Conservation (phyloP, 1,140 invertebrate genomes). For the Hypothenemus hampei region DNA sequence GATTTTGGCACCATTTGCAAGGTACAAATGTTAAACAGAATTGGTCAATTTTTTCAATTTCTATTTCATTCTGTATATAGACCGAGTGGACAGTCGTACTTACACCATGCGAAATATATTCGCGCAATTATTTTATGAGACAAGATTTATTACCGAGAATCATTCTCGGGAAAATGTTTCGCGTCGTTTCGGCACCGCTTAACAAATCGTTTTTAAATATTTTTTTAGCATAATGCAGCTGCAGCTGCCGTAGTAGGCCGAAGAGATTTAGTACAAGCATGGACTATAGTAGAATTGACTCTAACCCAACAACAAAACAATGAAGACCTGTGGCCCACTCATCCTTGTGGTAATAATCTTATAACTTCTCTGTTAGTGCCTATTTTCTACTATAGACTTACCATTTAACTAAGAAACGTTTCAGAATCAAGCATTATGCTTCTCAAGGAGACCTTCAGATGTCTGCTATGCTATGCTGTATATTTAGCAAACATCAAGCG, state of each 20-base stretch:
- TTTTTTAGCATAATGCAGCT: constrained; percentile 62
- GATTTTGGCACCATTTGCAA: constrained; percentile 67
- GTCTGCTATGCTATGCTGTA: constrained; percentile 86
- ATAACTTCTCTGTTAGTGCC: constrained; percentile 74
- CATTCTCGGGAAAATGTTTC: no score
- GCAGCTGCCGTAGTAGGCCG: constrained; percentile 68
- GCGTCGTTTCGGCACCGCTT: no score
- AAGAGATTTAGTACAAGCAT: constrained; percentile 78
- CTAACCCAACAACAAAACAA: constrained; percentile 55
- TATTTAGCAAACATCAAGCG: constrained; percentile 59
- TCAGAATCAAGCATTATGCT: constrained; percentile 73
- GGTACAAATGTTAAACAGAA: constrained; percentile 11
- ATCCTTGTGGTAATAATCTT: constrained; percentile 82
- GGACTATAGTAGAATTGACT: constrained; percentile 73
- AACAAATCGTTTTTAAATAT: neutral
- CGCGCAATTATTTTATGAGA: no score
- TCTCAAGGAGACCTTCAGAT: constrained; percentile 83
- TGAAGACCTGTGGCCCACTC: constrained; percentile 67
- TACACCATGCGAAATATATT: no score
- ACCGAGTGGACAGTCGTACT: neutral
- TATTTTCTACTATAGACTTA: neutral
- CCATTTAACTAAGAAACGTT: constrained; percentile 30
- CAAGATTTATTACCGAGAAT: no score
- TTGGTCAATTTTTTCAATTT: no score
- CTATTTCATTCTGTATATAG: neutral